These are phyloP conservation scores for Brachycybe producta DNA, from an alignment of 2,888 invertebrate species.

Conservation along the genomic window DNA sequence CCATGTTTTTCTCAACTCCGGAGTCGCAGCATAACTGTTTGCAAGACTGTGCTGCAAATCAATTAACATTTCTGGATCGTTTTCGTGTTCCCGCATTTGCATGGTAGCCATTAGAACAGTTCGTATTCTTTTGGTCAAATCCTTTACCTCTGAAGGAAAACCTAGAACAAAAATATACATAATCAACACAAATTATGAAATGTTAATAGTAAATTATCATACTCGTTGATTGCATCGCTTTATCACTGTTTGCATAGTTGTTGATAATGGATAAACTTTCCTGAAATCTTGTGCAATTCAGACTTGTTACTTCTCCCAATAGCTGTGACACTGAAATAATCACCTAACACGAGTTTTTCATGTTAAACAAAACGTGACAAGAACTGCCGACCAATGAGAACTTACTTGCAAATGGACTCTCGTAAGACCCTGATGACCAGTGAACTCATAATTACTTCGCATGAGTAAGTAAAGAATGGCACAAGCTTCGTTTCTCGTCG, in stretches of 20 bases:
- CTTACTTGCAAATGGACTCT: slow-evolving; percentile 72
- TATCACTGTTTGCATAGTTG: slow-evolving; percentile 82
- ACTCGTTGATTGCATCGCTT: slow-evolving; percentile 86
- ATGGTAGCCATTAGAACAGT: slow-evolving; percentile 91
- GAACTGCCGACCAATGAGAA: background rate
- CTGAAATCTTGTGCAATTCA: slow-evolving; percentile 88
- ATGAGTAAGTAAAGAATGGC: slow-evolving; percentile 81
- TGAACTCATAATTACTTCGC: slow-evolving; percentile 88
- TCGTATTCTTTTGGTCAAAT: slow-evolving; percentile 79
- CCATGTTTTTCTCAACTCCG: slow-evolving; percentile 87
- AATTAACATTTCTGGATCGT: slow-evolving; percentile 82
- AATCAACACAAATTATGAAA: slow-evolving; percentile 12
- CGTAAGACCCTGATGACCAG: slow-evolving; percentile 65
- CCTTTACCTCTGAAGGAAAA: slow-evolving; percentile 80
- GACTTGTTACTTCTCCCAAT: slow-evolving; percentile 74
- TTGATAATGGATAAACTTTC: slow-evolving; percentile 84
- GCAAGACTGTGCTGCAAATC: slow-evolving; percentile 85
- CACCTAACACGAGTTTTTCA: slow-evolving; percentile 42
- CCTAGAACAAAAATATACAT: slow-evolving; percentile 39
- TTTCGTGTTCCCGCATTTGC: slow-evolving; percentile 74
- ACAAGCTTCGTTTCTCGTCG: slow-evolving; percentile 77
- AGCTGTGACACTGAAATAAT: slow-evolving; percentile 92
- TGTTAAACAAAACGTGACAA: background rate
- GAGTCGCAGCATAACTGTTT: slow-evolving; percentile 85
- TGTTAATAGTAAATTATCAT: slow-evolving; percentile 24